phyloP scores from a whole-genome alignment of 2,113 vertebrate species.

The Andinoacara biseriatus region DNA sequence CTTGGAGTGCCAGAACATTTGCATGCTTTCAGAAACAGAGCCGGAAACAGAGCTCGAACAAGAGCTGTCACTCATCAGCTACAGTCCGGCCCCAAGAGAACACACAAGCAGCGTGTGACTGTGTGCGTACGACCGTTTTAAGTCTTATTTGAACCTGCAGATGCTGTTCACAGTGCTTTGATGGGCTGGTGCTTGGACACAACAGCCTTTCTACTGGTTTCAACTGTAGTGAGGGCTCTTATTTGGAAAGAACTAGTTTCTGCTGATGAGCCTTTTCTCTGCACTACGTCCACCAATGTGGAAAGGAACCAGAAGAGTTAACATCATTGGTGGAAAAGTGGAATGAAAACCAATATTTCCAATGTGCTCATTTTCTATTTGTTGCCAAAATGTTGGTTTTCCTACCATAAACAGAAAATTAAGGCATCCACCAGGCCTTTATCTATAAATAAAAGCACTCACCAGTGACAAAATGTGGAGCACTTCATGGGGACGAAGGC shows the following conservation, averaged over 20 bases:
- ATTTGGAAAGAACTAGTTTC: slow-evolving; percentile 3
- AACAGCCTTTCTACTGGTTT: neutral
- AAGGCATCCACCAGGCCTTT: neutral
- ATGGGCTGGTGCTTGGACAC: neutral
- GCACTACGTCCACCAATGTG: neutral
- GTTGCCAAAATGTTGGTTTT: slow-evolving; percentile 20
- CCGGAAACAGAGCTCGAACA: slow-evolving; percentile 85
- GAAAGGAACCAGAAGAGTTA: neutral
- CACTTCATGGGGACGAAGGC: neutral
- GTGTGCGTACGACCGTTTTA: neutral
- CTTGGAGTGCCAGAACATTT: slow-evolving; percentile 48
- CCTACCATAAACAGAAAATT: neutral
- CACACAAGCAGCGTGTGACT: slow-evolving; percentile 92
- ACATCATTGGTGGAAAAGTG: neutral
- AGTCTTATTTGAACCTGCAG: neutral
- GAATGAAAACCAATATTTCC: slow-evolving; percentile 30
- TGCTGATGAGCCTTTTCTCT: slow-evolving; percentile 8
- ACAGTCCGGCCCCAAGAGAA: slow-evolving; percentile 82
- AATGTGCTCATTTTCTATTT: slow-evolving; percentile 2
- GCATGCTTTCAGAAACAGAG: slow-evolving; percentile 75
- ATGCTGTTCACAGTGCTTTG: neutral
- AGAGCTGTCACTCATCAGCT: slow-evolving; percentile 87
- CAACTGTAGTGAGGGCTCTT: neutral
- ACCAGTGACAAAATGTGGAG: neutral
- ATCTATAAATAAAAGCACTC: neutral